Percentiles rank a stretch among this genome's conserved stretches.
These are phyloP conservation scores for Sabatieria punctata DNA, from an alignment of 2,888 invertebrate species.

Conservation along the genomic window DNA sequence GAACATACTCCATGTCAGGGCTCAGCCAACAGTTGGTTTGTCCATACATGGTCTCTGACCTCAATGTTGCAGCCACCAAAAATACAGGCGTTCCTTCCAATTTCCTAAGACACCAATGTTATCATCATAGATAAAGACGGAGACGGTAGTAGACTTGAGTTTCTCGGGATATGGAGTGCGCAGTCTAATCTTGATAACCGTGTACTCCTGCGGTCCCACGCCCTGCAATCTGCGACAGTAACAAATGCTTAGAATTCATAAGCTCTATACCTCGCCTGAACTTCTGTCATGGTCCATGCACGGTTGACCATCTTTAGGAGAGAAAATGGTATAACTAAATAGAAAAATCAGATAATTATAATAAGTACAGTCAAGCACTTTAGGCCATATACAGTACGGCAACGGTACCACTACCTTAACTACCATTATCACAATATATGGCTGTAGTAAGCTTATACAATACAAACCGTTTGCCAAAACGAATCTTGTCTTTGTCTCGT, in stretches of 20 bases:
- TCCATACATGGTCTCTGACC: constrained; percentile 99
- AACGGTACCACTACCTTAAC: no score
- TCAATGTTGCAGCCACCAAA: constrained; percentile 86
- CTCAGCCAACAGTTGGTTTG: constrained; percentile 98
- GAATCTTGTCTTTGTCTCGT: constrained; percentile 66
- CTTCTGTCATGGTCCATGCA: constrained; percentile 99
- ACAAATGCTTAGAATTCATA: background rate
- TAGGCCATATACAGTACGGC: no score
- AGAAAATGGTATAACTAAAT: constrained; percentile 66
- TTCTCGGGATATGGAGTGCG: constrained; percentile 52
- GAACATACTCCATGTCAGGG: constrained; percentile 67
- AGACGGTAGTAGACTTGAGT: constrained; percentile 42
- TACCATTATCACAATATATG: no score
- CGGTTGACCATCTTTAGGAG: constrained; percentile 87
- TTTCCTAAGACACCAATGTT: no score
- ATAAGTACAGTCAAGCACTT: no score
- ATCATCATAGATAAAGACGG: background rate
- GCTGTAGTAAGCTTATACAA: background rate
- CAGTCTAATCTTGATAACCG: constrained; percentile 77
- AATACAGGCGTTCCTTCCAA: constrained; percentile 45
- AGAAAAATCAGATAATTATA: constrained; percentile 2
- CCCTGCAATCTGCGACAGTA: constrained; percentile 40
- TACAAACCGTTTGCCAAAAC: constrained; percentile 69
- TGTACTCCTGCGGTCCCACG: constrained; percentile 94
- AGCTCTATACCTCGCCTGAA: constrained; percentile 51